Conservation (phyloP, 2,113 vertebrate genomes). For the Vulpes vulpes region DNA sequence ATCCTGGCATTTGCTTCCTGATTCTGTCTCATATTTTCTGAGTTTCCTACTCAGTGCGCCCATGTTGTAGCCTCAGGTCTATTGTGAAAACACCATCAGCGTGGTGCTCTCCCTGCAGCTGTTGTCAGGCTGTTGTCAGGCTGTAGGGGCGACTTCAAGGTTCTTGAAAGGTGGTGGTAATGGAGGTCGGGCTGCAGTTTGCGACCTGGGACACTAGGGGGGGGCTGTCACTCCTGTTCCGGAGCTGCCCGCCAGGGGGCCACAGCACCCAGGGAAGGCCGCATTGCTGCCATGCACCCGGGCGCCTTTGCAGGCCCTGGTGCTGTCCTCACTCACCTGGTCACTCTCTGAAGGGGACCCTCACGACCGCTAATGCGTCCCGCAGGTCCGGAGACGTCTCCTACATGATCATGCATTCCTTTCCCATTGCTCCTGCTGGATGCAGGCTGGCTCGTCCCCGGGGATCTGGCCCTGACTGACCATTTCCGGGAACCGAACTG, state of each 20-base stretch:
- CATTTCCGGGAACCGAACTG: fast-evolving
- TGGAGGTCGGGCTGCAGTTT: fast-evolving
- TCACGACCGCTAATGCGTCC: neutral
- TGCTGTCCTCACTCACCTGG: fast-evolving
- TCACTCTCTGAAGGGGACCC: neutral
- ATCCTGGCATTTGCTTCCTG: fast-evolving
- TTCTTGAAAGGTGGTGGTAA: fast-evolving
- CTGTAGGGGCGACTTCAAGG: neutral
- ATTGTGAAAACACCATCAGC: fast-evolving
- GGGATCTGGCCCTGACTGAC: too few relatives aligned
- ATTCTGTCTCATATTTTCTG: fast-evolving
- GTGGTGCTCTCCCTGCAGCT: neutral
- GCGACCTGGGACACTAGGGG: fast-evolving
- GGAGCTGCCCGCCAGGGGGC: neutral
- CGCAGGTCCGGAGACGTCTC: fast-evolving
- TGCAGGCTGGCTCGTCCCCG: fast-evolving
- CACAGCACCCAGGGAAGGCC: neutral
- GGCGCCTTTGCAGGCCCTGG: too few relatives aligned
- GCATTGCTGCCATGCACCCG: fast-evolving
- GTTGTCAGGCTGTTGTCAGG: too few relatives aligned
- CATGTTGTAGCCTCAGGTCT: fast-evolving
- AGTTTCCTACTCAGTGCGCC: fast-evolving
- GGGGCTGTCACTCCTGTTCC: neutral
- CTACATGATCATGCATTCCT: fast-evolving
- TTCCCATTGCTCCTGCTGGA: fast-evolving